phyloP scores from a whole-genome alignment of 2,888 invertebrate genomes.

The Syrphus vitripennis region DNA sequence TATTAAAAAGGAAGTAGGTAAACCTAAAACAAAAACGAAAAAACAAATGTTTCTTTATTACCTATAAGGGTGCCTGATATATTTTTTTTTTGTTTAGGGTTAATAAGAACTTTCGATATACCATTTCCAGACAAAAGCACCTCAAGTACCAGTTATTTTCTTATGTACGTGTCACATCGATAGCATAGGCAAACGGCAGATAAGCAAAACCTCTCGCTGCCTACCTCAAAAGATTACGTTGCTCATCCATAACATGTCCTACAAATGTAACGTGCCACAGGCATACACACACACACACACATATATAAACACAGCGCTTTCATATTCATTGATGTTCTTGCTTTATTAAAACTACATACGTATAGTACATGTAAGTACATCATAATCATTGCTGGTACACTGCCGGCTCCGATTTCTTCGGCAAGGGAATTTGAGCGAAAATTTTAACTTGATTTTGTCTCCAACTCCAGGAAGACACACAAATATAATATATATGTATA shows the following conservation, averaged over 20 bases:
- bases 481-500: neutral
- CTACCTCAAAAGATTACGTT: conserved; percentile 1
- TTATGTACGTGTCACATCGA: conserved; percentile 35
- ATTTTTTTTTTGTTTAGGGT: neutral
- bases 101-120: conserved; percentile 52
- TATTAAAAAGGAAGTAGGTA: neutral
- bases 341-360: conserved; percentile 19
- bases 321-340: conserved; percentile 60
- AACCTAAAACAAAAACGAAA: neutral
- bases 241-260: conserved; percentile 36
- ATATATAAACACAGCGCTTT: conserved; percentile 12
- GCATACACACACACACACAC: conserved; percentile 7
- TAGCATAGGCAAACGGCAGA: neutral
- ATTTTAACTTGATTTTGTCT: conserved; percentile 62
- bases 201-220: conserved; percentile 10
- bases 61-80: neutral
- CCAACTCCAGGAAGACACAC: neutral
- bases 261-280: conserved; percentile 38
- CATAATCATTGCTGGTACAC: conserved; percentile 17
- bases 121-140: conserved; percentile 57
- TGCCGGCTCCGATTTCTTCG: conserved; percentile 14
- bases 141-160: conserved; percentile 60
- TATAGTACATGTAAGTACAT: conserved; percentile 27
- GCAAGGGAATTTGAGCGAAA: conserved; percentile 56
- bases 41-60: neutral